phyloP scores from a whole-genome alignment of 2,888 invertebrate species.

The Cryptus viduatorius region DNA sequence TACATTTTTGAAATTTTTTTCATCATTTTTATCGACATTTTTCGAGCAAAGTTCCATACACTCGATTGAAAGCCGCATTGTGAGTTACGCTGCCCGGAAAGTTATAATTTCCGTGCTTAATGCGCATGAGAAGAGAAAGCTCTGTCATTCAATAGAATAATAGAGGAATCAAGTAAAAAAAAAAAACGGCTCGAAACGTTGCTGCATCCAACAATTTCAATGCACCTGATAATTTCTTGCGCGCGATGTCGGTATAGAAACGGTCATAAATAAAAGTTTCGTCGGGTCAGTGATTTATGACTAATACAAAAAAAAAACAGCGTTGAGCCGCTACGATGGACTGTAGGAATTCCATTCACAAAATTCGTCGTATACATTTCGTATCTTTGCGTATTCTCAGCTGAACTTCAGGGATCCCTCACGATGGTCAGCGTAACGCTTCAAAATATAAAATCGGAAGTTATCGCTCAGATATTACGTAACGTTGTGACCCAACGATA shows the following conservation, averaged over 20 bases:
- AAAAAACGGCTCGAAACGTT: not conserved
- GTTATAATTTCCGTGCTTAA: constrained; percentile 29
- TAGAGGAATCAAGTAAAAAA: constrained; percentile 32
- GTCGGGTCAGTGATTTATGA: constrained; percentile 33
- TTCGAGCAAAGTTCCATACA: not conserved
- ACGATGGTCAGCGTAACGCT: constrained; percentile 26
- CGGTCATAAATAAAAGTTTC: constrained; percentile 44
- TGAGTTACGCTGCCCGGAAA: constrained; percentile 10
- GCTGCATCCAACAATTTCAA: not conserved
- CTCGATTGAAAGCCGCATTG: constrained; percentile 9
- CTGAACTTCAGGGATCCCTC: not conserved
- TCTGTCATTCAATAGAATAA: constrained; percentile 52
- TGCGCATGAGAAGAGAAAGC: constrained; percentile 59
- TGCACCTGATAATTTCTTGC: constrained; percentile 35
- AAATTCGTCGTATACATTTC: not conserved
- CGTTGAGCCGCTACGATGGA: not conserved
- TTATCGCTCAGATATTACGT: constrained; percentile 52
- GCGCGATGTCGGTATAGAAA: not conserved
- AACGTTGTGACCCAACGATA: constrained; percentile 59
- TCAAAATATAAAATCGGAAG: not conserved
- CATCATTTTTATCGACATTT: not conserved
- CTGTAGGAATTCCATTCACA: constrained; percentile 4
- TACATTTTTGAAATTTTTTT: too few species aligned
- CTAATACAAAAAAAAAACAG: not conserved
- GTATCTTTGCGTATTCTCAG: not conserved